These are phyloP conservation scores for Helicoverpa assulta DNA, from an alignment of 2,888 invertebrate genomes.

Conservation along the genomic window DNA sequence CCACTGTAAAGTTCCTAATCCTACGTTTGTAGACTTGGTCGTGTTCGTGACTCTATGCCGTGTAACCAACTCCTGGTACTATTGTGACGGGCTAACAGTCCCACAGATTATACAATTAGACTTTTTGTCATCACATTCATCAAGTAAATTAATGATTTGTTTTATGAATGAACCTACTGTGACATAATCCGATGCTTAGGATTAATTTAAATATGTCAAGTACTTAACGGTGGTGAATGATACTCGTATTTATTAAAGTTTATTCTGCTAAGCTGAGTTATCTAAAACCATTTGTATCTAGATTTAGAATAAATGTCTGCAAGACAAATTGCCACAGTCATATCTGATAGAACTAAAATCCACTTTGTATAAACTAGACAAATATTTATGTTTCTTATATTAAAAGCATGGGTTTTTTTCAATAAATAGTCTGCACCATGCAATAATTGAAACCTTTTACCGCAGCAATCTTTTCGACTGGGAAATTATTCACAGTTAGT, in stretches of 20 bases:
- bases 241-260: slow-evolving; percentile 11
- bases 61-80: slow-evolving; percentile 41
- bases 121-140: slow-evolving; percentile 54
- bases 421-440: too few relatives aligned
- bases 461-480: neutral
- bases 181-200: slow-evolving; percentile 13
- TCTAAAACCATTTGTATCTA: neutral
- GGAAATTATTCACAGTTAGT: neutral
- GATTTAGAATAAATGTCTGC: slow-evolving; percentile 1
- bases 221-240: neutral
- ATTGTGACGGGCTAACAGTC: slow-evolving; percentile 46
- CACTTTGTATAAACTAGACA: neutral
- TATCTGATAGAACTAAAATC: neutral
- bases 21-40: neutral
- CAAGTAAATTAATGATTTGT: slow-evolving; percentile 46
- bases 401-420: too few relatives aligned
- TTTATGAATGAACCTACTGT: slow-evolving; percentile 33
- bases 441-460: too few relatives aligned
- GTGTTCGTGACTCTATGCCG: slow-evolving; percentile 49
- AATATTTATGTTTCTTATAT: neutral
- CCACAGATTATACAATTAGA: slow-evolving; percentile 52
- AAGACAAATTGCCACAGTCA: slow-evolving; percentile 9
- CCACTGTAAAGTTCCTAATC: slow-evolving; percentile 12
- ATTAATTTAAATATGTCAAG: slow-evolving; percentile 9
- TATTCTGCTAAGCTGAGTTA: slow-evolving; percentile 1